These are phyloP conservation scores for Dallia pectoralis DNA, from an alignment of 2,797 vertebrate species.

Conservation along the genomic window DNA sequence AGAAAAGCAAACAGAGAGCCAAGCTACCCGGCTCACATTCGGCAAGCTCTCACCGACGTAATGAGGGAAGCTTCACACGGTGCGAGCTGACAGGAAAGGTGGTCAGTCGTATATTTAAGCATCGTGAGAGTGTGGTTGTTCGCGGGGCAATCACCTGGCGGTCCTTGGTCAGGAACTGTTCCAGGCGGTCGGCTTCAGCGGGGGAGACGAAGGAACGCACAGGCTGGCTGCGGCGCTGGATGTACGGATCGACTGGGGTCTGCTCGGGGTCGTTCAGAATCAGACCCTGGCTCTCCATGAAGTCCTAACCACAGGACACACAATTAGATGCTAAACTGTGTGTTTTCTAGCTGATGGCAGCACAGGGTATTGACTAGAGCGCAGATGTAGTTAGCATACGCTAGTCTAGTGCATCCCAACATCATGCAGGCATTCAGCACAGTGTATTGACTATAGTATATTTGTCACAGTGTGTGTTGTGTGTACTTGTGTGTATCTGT, in stretches of 20 bases:
- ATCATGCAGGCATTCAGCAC: background rate
- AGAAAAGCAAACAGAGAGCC: no score
- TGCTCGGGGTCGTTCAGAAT: constrained; percentile 82
- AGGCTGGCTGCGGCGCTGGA: constrained; percentile 52
- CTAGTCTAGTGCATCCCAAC: background rate
- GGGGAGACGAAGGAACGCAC: constrained; percentile 62
- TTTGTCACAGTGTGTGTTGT: background rate
- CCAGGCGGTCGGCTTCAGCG: constrained; percentile 69
- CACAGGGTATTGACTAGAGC: background rate
- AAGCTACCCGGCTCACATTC: no score
- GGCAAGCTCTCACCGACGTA: no score
- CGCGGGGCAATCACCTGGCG: constrained; percentile 73
- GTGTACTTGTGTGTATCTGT: background rate
- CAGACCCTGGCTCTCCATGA: constrained; percentile 91
- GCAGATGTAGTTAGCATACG: background rate
- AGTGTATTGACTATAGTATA: background rate
- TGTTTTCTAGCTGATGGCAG: no score
- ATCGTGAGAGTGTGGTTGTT: background rate
- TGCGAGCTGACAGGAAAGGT: no score
- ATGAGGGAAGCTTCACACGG: no score
- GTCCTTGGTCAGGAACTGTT: constrained; percentile 86
- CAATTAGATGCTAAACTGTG: background rate
- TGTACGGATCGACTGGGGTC: constrained; percentile 80
- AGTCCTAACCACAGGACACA: constrained; percentile 72
- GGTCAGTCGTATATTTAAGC: no score